Base-by-base conservation (phyloP, 2,797 vertebrate species). In the Hafferia zeledoni region DNA sequence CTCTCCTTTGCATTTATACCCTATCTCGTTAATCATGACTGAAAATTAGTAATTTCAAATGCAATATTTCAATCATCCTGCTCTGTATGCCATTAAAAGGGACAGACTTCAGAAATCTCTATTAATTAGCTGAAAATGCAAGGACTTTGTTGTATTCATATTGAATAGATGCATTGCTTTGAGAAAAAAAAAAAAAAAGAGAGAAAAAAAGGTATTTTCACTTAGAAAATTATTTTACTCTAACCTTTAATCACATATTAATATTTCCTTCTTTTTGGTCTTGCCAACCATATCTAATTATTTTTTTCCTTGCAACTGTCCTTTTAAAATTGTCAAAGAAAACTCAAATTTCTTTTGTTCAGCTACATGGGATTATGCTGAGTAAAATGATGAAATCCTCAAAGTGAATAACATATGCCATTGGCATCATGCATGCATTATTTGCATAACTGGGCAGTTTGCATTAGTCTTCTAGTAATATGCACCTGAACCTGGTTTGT, bases 391-490 rank as follows among this genome's bases (percentile, higher is more conserved):
- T 28, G 31, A 43, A 83, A 61, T 61, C 12, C 28, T 92, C 30
- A 31, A 71, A 68, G 28, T 52, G 65, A 85, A 37, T 83, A 74
- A 50, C 17, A 27, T n/a, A 22, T 47, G 65, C 23, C 28, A 25
- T 8, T 72, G 63, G 19, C 60, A 68, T 49, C 65, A 60, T 88
- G 47, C 65, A 79, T 74, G 20, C 4, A 28, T 88, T 78, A 72
- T 65, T 88, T 86, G 43, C 41, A 59, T 35, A 94, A 52, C 55
- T 30, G 65, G 67, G 37, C 11, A 69, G 33, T 79, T 90, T 84
- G 31, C 30, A 63, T 85, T 52, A 76, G 41, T 31, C 44, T 61
- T 59, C 59, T 69, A 63, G 63, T 59, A 83, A 7, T 31, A 52
- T 60, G 69, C 37, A 68, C 19, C 52, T 85, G 71, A 90, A 65